Conservation (phyloP, 2,113 vertebrate species). For the Orcinus orca region DNA sequence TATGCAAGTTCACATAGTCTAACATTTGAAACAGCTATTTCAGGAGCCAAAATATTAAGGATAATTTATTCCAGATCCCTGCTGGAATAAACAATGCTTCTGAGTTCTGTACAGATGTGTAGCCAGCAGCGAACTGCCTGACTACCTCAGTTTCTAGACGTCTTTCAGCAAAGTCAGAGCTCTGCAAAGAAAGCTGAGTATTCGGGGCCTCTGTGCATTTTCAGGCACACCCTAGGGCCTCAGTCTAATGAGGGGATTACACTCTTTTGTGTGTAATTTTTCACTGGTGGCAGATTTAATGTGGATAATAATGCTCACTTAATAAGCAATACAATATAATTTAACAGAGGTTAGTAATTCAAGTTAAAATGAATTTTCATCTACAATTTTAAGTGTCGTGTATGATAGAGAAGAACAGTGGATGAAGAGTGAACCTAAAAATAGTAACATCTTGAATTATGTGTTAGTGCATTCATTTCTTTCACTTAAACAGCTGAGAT, state of each 20-base stretch:
- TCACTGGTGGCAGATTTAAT: constrained; percentile 65
- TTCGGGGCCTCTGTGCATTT: constrained; percentile 10
- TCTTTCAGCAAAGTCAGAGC: constrained; percentile 78
- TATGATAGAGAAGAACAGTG: constrained; percentile 8
- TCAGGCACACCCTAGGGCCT: constrained; percentile 61
- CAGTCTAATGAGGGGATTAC: constrained; percentile 59
- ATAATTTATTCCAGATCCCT: constrained; percentile 80
- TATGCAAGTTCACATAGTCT: constrained; percentile 41
- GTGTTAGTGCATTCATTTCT: background rate
- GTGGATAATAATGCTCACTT: constrained; percentile 65
- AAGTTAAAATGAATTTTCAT: constrained; percentile 56
- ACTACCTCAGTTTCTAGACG: constrained; percentile 60
- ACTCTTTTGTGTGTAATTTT: constrained; percentile 61
- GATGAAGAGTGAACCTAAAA: background rate
- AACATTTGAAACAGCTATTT: constrained; percentile 63
- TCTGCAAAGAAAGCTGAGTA: constrained; percentile 66
- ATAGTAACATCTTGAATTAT: background rate
- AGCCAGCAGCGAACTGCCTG: constrained; percentile 73
- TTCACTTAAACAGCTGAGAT: background rate
- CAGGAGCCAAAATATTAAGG: constrained; percentile 74
- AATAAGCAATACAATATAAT: constrained; percentile 45
- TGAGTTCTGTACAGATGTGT: constrained; percentile 73
- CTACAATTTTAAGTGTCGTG: constrained; percentile 34
- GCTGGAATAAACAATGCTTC: constrained; percentile 77
- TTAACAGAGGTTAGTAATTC: constrained; percentile 34